Evolutionary conservation across 2,888 invertebrate genomes (phyloP).

Genomic region (Plebejus anna): DNA sequence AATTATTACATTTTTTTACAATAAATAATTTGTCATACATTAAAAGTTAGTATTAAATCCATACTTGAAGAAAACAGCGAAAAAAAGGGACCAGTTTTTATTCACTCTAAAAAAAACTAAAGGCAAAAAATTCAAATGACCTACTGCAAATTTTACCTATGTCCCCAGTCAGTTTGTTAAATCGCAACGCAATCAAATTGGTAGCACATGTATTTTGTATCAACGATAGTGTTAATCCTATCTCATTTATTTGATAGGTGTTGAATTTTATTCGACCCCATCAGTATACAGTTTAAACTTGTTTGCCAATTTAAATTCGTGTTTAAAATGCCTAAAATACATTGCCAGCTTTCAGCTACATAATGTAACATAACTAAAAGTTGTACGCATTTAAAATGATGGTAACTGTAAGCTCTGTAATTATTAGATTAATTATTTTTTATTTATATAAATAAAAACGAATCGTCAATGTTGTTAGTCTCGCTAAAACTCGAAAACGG

Average conservation of each 20-base stretch:
- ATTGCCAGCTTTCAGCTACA: background rate
- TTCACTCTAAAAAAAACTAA: background rate
- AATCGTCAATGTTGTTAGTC: too few relatives aligned
- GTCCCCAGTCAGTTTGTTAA: constrained; percentile 40
- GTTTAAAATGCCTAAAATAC: constrained; percentile 17
- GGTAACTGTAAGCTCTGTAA: too few relatives aligned
- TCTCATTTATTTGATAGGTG: constrained; percentile 42
- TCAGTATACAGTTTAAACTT: constrained; percentile 22
- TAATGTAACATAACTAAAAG: background rate
- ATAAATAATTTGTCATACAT: too few relatives aligned
- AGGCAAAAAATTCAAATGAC: background rate
- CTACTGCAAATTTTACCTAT: constrained; percentile 34
- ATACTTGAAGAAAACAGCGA: too few relatives aligned
- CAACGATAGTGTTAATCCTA: constrained; percentile 42
- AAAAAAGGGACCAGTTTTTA: background rate
- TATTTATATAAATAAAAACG: too few relatives aligned
- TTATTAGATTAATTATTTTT: too few relatives aligned
- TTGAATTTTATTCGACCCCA: constrained; percentile 33
- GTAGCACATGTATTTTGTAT: constrained; percentile 43
- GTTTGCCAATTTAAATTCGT: constrained; percentile 29
- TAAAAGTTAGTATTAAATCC: too few relatives aligned
- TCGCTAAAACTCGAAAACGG: too few relatives aligned
- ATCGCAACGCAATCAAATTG: constrained; percentile 44
- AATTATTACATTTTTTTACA: too few relatives aligned
- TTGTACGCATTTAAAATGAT: background rate